Evolutionary conservation across 1,140 invertebrate species (phyloP), one percentile per base, ranked within the genome.

Genomic region (Arctopsyche grandis): DNA sequence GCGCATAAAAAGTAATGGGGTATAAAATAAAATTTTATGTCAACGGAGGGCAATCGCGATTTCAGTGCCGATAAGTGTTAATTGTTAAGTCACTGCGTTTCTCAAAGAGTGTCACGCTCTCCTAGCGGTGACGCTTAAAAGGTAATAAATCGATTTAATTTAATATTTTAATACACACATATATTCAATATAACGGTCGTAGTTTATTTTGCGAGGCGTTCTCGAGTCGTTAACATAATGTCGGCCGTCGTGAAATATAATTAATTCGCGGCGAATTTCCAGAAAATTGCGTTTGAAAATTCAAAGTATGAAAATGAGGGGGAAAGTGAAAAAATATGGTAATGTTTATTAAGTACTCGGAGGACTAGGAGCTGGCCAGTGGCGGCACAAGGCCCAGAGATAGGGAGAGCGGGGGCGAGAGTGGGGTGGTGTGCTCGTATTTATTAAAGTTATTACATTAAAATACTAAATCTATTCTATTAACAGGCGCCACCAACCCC

Each of bases 291-390:
- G 16, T 63, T 63, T 76, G 48, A 74, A 76, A 76, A 76, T 76
- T 76, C 58, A 63, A 63, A 60, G 74, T 26, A 19, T 46, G 74
- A 52, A 76, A 43, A 21, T 76, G 21, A 12, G 16, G 56, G 74
- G 74, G 74, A 52, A 63, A 63, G 56, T 24, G 19, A 76, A 76
- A 76, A 63, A 76, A 76, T 76, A 76, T 76, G 74, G 24, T 76
- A 76, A 76, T 76, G 74, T 76, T 74, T 76, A 76, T 76, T 76
- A 76, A 76, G 74, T 76, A 29, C 12, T 22, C 38, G 69, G 43
- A 22, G 38, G 48, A 16, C 29, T 38, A 1, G 48, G 16, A 52
- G 48, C 21, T 24, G 29, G 29, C 16, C 22, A 21, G 46, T 21
- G 46, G 38, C 66, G 16, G 21, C 14, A 58, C 52, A 58, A 58